Conservation (phyloP, 2,113 vertebrate species). For the Lophius piscatorius region DNA sequence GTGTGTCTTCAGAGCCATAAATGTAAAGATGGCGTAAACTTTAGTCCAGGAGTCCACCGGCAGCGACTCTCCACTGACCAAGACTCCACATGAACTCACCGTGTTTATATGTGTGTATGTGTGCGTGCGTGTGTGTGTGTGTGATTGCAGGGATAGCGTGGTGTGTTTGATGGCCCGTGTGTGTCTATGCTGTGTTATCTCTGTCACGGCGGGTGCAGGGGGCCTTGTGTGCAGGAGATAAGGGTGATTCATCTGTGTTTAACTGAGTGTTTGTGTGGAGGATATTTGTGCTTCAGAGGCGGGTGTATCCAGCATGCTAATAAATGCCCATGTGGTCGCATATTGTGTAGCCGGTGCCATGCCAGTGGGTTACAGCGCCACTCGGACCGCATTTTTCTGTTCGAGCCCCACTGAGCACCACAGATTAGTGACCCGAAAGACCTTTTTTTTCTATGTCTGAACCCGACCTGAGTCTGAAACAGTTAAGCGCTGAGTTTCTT, state of each 20-base stretch:
- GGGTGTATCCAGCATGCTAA: constrained; percentile 17
- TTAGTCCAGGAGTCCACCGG: constrained; percentile 33
- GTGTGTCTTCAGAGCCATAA: constrained; percentile 48
- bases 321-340: too few species aligned
- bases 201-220: constrained; percentile 62
- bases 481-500: too few species aligned
- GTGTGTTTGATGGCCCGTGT: constrained; percentile 47
- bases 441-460: too few species aligned
- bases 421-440: too few species aligned
- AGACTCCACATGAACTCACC: constrained; percentile 25
- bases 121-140: constrained; percentile 18
- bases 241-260: constrained; percentile 75
- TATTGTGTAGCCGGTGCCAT: too few species aligned
- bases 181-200: constrained; percentile 68
- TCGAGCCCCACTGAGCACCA: too few species aligned
- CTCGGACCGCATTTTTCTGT: too few species aligned
- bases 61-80: constrained; percentile 22
- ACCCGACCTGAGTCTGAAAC: too few species aligned
- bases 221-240: constrained; percentile 77
- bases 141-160: constrained; percentile 34
- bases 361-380: too few species aligned
- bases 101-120: constrained; percentile 11
- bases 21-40: constrained; percentile 35
- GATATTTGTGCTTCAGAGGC: constrained; percentile 37
- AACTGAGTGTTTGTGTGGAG: constrained; percentile 45